These are phyloP conservation scores for Pseudoatta argentina DNA, from an alignment of 1,140 invertebrate genomes.

Conservation along the genomic window DNA sequence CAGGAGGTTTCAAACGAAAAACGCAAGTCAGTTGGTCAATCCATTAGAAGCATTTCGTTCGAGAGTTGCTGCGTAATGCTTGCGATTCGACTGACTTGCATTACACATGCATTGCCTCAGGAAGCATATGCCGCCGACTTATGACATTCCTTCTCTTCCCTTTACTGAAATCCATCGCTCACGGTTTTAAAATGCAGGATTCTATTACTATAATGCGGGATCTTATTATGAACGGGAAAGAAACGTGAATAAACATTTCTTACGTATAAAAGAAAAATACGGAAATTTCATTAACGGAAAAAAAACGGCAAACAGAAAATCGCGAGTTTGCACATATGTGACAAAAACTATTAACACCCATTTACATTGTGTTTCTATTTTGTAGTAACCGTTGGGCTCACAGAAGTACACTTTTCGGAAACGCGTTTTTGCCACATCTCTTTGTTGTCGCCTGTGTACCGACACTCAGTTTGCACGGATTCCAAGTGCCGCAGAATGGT, in stretches of 20 bases:
- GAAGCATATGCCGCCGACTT: conserved; percentile 52
- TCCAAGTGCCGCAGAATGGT: neutral
- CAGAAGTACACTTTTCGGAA: conserved; percentile 43
- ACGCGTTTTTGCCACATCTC: conserved; percentile 29
- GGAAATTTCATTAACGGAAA: conserved; percentile 3
- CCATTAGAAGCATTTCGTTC: conserved; percentile 75
- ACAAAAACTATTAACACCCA: conserved; percentile 8
- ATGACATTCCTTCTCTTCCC: conserved; percentile 28
- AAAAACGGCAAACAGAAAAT: neutral
- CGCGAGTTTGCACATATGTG: neutral
- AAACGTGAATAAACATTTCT: neutral
- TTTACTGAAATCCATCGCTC: conserved; percentile 45
- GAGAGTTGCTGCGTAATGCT: conserved; percentile 70
- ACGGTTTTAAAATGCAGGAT: conserved; percentile 31
- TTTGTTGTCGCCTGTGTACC: conserved; percentile 49
- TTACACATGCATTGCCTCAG: conserved; percentile 62
- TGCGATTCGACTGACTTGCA: conserved; percentile 72
- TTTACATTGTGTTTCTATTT: conserved; percentile 28
- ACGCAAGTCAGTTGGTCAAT: conserved; percentile 75
- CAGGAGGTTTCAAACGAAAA: conserved; percentile 65
- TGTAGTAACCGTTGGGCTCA: neutral
- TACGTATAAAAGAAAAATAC: neutral
- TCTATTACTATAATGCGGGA: conserved; percentile 17
- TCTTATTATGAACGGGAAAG: neutral
- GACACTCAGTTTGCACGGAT: conserved; percentile 47